phyloP scores from a whole-genome alignment of 2,797 vertebrate species.

The Halcyon badia region DNA sequence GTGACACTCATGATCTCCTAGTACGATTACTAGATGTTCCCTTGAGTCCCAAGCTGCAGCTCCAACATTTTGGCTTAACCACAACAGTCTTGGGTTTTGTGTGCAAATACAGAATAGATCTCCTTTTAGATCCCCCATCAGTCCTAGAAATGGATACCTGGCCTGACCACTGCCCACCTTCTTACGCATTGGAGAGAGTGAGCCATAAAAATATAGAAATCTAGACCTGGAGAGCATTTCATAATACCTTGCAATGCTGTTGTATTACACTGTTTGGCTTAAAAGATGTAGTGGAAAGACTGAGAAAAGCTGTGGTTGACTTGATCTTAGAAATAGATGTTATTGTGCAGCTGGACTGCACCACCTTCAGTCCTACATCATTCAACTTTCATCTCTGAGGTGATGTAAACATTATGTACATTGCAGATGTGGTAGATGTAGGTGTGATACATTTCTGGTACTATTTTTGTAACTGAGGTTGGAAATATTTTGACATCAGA shows the following conservation, averaged over 20 bases:
- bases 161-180: not conserved
- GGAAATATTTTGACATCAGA: slow-evolving; percentile 45
- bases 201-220: not conserved
- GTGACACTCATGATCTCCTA: not conserved
- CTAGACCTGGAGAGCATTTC: not conserved
- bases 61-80: not conserved
- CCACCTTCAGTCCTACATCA: not conserved
- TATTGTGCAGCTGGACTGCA: not conserved
- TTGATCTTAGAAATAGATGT: not conserved
- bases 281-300: slow-evolving; percentile 36
- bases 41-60: not conserved
- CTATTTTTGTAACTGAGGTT: slow-evolving; percentile 54
- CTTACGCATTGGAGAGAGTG: not conserved
- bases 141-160: not conserved
- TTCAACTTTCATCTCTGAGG: not conserved
- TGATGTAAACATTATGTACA: not conserved
- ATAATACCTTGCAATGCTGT: not conserved
- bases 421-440: not conserved
- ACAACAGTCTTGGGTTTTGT: not conserved
- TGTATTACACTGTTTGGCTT: not conserved
- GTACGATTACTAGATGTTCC: not conserved
- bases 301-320: slow-evolving; percentile 33
- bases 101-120: not conserved
- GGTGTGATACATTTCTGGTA: not conserved
- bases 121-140: not conserved